phyloP scores from a whole-genome alignment of 2,888 invertebrate species.

The Corythucha ciliata region DNA sequence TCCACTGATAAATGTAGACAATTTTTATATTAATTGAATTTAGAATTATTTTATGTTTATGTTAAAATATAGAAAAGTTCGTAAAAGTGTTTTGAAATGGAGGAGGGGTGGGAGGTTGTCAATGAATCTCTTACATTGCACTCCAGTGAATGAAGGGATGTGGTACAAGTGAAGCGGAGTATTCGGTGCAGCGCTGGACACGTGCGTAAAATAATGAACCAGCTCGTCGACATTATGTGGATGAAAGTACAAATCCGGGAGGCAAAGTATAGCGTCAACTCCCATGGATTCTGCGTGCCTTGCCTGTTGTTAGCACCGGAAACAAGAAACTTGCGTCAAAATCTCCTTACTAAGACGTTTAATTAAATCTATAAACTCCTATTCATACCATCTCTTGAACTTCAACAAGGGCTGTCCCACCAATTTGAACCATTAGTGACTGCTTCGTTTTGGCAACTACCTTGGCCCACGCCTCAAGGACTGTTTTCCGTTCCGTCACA shows the following conservation, averaged over 20 bases:
- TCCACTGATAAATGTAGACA: slow-evolving; percentile 48
- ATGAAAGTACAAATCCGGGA: slow-evolving; percentile 69
- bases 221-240: slow-evolving; percentile 53
- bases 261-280: slow-evolving; percentile 58
- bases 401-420: slow-evolving; percentile 57
- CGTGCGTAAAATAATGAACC: slow-evolving; percentile 54
- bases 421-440: slow-evolving; percentile 62
- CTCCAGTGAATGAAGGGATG: slow-evolving; percentile 61
- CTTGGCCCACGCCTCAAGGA: slow-evolving; percentile 55
- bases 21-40: too few species aligned
- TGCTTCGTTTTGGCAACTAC: slow-evolving; percentile 48
- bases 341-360: too few species aligned
- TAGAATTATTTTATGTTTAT: too few species aligned
- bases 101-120: too few species aligned
- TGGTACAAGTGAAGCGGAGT: slow-evolving; percentile 77
- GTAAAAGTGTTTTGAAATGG: too few species aligned
- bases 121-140: slow-evolving; percentile 53
- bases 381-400: slow-evolving; percentile 45
- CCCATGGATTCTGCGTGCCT: slow-evolving; percentile 55
- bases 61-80: too few species aligned
- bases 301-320: too few species aligned
- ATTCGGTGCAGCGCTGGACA: slow-evolving; percentile 61
- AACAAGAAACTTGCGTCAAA: too few species aligned
- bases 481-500: slow-evolving; percentile 55
- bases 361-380: too few species aligned